A percentile compares a stretch with the other conserved stretches of the same genome.
Evolutionary conservation across 2,888 invertebrate species (phyloP).

Genomic region (Theretra japonica): DNA sequence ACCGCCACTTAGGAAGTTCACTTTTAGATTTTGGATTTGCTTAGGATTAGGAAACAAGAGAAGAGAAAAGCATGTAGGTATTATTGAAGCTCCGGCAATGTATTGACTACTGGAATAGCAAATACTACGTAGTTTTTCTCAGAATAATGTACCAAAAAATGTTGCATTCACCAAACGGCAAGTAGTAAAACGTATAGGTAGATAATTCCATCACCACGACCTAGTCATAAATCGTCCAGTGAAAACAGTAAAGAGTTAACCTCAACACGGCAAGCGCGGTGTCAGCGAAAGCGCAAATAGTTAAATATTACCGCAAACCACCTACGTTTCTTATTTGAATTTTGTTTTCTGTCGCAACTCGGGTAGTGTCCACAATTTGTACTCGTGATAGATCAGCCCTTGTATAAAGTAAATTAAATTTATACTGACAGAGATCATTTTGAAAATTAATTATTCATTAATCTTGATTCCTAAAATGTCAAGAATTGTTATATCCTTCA

Average conservation of each 20-base stretch:
- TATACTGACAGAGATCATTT: neutral
- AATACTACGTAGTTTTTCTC: neutral
- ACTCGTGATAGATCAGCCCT: neutral
- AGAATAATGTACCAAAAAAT: neutral
- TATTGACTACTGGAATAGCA: too few relatives aligned
- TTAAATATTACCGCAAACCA: conserved; percentile 31
- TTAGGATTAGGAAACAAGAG: too few relatives aligned
- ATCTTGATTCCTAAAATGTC: too few relatives aligned
- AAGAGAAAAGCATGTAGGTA: too few relatives aligned
- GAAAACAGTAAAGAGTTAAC: conserved; percentile 19
- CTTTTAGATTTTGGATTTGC: too few relatives aligned
- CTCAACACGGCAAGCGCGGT: conserved; percentile 17
- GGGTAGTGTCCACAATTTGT: neutral
- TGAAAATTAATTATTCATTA: too few relatives aligned
- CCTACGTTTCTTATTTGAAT: neutral
- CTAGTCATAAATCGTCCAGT: conserved; percentile 24
- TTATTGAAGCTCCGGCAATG: too few relatives aligned
- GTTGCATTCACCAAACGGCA: neutral
- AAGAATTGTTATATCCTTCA: too few relatives aligned
- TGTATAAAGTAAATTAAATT: neutral
- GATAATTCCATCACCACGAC: conserved; percentile 1
- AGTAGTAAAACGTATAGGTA: neutral
- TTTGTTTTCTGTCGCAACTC: neutral
- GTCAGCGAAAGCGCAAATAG: conserved; percentile 33
- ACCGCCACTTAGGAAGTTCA: too few relatives aligned